Conservation (phyloP, 2,113 vertebrate genomes). For the Varanus komodoensis region DNA sequence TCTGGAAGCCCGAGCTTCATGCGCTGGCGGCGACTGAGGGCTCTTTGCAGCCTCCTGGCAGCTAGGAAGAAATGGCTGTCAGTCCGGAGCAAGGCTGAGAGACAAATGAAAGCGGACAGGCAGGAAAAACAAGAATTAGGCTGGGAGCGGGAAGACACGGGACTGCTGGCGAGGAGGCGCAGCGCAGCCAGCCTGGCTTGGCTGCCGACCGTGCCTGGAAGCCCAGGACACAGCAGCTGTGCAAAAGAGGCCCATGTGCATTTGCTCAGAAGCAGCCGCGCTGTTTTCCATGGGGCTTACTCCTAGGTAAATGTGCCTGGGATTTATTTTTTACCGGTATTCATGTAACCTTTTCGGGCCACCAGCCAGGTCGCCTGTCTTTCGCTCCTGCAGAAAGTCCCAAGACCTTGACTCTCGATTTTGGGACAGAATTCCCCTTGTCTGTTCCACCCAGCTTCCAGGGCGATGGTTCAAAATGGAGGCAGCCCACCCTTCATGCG, state of each 20-base stretch:
- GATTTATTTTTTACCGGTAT: background rate
- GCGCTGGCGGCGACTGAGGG: background rate
- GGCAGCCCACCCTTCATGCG: no score
- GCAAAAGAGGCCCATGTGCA: background rate
- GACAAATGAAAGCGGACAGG: background rate
- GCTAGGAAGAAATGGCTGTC: background rate
- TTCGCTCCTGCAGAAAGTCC: background rate
- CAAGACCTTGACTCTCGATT: no score
- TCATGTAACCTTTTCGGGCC: no score
- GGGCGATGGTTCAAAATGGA: no score
- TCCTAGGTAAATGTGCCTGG: background rate
- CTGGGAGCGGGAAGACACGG: background rate
- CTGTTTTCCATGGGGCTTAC: no score
- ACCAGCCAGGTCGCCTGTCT: background rate
- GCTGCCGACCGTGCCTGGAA: background rate
- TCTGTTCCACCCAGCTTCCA: no score
- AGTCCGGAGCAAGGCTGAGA: background rate
- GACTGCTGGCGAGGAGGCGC: no score
- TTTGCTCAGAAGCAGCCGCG: no score
- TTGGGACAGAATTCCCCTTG: no score
- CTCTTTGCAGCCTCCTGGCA: no score
- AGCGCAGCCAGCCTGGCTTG: fast-evolving
- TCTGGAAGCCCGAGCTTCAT: background rate
- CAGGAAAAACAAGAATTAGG: background rate
- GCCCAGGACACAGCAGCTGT: background rate